Percentiles rank a stretch among this genome's conserved stretches.
These are phyloP conservation scores for Lepidochrysops patricia DNA, from an alignment of 2,888 invertebrate species.

Conservation along the genomic window DNA sequence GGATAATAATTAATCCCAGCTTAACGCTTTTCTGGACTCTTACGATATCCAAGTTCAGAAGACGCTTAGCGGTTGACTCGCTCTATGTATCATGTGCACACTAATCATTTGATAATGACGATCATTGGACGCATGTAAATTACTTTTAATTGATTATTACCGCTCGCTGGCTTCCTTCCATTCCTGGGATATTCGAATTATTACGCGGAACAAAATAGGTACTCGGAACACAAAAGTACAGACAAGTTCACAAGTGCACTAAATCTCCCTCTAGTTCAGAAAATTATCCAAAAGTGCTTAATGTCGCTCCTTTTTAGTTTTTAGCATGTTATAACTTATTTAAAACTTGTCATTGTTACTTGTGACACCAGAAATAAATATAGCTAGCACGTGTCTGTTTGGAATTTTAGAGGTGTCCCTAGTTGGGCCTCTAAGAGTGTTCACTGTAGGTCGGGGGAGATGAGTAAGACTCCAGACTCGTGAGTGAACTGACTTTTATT, in stretches of 20 bases:
- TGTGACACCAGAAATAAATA: no score
- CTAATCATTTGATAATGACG: slow-evolving; percentile 14
- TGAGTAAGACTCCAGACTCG: no score
- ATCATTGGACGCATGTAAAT: slow-evolving; percentile 34
- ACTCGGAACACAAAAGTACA: neutral
- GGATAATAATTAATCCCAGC: neutral
- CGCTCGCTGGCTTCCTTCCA: slow-evolving; percentile 32
- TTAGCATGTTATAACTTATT: no score
- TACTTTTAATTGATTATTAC: slow-evolving; percentile 55
- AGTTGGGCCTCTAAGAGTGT: no score
- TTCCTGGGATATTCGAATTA: slow-evolving; percentile 19
- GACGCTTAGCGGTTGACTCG: neutral
- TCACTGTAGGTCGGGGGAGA: no score
- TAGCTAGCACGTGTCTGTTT: no score
- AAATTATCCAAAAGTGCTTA: neutral
- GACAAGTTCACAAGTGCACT: neutral
- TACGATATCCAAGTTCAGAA: neutral
- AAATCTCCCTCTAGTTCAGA: neutral
- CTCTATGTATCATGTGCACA: slow-evolving; percentile 14
- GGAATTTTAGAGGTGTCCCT: no score
- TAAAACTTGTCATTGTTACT: no score
- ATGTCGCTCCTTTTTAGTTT: no score
- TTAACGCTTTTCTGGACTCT: no score
- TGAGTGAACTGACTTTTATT: no score
- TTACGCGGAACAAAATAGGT: slow-evolving; percentile 15